phyloP scores from a whole-genome alignment of 1,140 invertebrate genomes.

The Triops longicaudatus region DNA sequence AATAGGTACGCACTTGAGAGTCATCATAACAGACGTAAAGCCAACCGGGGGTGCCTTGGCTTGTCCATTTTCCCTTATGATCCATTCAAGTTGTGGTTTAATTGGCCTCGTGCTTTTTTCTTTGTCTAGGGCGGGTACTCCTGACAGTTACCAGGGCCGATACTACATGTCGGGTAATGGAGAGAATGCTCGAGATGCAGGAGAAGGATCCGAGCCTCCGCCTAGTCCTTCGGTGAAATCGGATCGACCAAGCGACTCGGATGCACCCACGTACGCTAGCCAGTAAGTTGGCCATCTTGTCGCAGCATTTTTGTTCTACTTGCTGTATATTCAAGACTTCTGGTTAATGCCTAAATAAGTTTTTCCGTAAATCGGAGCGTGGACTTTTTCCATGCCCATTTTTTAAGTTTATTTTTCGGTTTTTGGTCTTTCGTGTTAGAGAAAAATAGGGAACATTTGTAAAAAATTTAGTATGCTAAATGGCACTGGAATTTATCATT shows the following conservation, averaged over 20 bases:
- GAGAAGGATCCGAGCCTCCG: slow-evolving; percentile 13
- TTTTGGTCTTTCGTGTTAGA: no score
- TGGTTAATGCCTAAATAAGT: not conserved
- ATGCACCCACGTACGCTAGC: slow-evolving; percentile 60
- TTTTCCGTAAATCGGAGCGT: not conserved
- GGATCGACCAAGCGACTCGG: slow-evolving; percentile 36
- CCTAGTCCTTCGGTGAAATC: slow-evolving; percentile 25
- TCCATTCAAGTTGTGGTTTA: not conserved
- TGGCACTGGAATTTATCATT: not conserved
- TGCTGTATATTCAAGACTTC: not conserved
- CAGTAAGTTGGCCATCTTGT: slow-evolving; percentile 44
- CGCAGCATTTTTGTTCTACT: not conserved
- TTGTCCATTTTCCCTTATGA: not conserved
- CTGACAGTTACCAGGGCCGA: slow-evolving; percentile 19
- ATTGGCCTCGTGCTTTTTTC: not conserved
- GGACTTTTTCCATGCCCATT: not conserved
- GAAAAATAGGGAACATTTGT: no score
- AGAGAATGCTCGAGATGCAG: not conserved
- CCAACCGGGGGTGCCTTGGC: not conserved
- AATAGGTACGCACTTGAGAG: slow-evolving; percentile 28
- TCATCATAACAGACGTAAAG: not conserved
- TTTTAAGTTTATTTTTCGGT: not conserved
- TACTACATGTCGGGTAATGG: not conserved
- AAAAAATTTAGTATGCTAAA: not conserved
- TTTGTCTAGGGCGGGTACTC: not conserved